Evolutionary conservation across 2,797 vertebrate species (phyloP), one percentile per base, ranked within the genome.

Genomic region (Oryzias dopingdopingensis): DNA sequence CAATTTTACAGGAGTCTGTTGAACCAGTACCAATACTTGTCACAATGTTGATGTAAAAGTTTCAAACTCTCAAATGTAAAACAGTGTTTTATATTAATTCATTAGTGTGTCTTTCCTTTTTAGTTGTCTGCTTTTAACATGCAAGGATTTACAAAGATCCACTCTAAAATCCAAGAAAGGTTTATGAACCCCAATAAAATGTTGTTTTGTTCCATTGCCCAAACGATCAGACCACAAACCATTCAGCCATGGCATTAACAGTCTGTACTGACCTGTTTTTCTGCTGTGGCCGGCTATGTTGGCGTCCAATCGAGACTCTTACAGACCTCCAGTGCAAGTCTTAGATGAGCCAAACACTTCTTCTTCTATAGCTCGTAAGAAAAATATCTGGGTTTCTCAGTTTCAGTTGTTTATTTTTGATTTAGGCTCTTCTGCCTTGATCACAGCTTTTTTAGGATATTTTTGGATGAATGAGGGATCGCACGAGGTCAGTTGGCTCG

Each of bases 141-240:
- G 82, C 87, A 43, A 55, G 70, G 75, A 81, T 92, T 91, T 89
- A 91, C 84, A 47, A 68, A 84, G 74, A 80, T 67, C 60, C 73
- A 67, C 88, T 87, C 65, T 56, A 83, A 87, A 72, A 83, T 90
- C 74, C 76, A 88, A 47, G 23, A 87, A 82, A 88, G 83, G 79
- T 92, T 91, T 92, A 90, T 87, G 86, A 89, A 89, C 86, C 82
- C 70, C 79, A 76, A 78, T 91, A 87, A 92, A 91, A 91, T 86
- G 79, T 90, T 90, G 84, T 90, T 88, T 80, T 88, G 82, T 75
- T 79, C 76, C 70, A 60, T 65, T 76, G 83, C 89, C 82, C 81
- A 90, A 88, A 85, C 63, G 76, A 80, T 85, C 81, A 79, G 77
- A 88, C 90, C 88, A 88, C 85, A 91, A 87, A 87, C 84, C 79